A percentile compares a stretch with the other conserved stretches of the same genome.
Evolutionary conservation across 1,140 invertebrate species (phyloP).

Genomic region (Phymastichus coffea): DNA sequence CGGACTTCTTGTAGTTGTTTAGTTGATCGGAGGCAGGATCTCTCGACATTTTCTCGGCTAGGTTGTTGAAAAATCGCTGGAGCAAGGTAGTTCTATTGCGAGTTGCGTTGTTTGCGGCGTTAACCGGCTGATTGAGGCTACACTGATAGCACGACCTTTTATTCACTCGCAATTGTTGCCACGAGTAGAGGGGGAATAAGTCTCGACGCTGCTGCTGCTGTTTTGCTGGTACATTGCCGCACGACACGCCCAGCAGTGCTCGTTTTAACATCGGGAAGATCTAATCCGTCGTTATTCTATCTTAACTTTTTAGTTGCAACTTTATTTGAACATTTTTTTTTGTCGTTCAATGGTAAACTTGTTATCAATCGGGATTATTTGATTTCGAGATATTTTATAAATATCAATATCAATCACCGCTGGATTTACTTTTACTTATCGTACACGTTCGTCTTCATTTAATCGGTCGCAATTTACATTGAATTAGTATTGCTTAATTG

Average conservation of each 20-base stretch:
- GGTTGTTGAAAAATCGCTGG: background rate
- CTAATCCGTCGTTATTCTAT: too few species aligned
- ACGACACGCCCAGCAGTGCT: background rate
- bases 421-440: too few species aligned
- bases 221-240: background rate
- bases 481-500: too few species aligned
- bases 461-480: too few species aligned
- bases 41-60: constrained; percentile 28
- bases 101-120: background rate
- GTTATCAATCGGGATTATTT: too few species aligned
- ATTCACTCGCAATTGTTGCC: background rate
- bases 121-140: background rate
- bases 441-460: too few species aligned
- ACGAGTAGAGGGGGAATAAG: background rate
- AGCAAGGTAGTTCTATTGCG: background rate
- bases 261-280: too few species aligned
- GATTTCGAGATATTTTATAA: too few species aligned
- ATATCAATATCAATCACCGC: too few species aligned
- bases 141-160: constrained; percentile 3
- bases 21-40: constrained; percentile 71
- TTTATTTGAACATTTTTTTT: too few species aligned
- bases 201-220: background rate
- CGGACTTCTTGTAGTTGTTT: constrained; percentile 63
- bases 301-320: too few species aligned
- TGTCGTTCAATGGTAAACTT: too few species aligned